Base-by-base conservation (phyloP, 2,113 vertebrate species). In the Zapornia atra region DNA sequence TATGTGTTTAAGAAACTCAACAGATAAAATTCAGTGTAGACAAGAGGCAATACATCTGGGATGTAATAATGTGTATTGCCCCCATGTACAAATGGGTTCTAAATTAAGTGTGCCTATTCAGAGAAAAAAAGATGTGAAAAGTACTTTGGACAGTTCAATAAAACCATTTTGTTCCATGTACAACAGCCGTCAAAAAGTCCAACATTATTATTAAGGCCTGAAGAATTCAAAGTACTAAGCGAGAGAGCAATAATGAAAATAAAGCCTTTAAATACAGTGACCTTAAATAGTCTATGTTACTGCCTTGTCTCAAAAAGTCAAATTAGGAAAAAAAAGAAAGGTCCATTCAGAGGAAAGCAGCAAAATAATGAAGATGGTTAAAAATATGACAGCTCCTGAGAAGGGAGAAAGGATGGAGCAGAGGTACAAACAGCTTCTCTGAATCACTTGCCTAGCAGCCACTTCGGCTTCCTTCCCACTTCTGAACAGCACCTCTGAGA, bases 21-120 rank as follows among this genome's bases (percentile, higher is more conserved):
- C 11, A 96, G 94, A 96, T 95, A 94, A 95, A 93, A 96, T 91
- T 94, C 92, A 86, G 29, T 29, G 48, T 72, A 79, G 88, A 83
- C 94, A 90, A 95, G 92, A 71, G 53, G 86, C 76, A 96, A 82
- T 86, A 75, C 8, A 90, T 14, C 54, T 12, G 78, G 64, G 38
- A 94, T 68, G 84, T 93, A 96, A 94, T 79, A 88, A 94, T 89
- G 34, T 78, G 73, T 95, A 95, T 82, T 96, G 42, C 59, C 48
- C 78, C 29, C 69, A 5, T 63, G 82, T 94, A 92, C 69, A 92
- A 94, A 92, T 87, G 77, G 13, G 8, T 88, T 96, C 86, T 95
- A 96, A 97, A 97, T 97, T 93, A 96, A 96, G 85, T 88, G 33
- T 36, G 96, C 65, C 48, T 92, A 93, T 90, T 97, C 89, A 94